Percentiles rank a stretch among this genome's conserved stretches.
Conservation (phyloP, 2,113 vertebrate species). For the Paradoxurus hermaphroditus region DNA sequence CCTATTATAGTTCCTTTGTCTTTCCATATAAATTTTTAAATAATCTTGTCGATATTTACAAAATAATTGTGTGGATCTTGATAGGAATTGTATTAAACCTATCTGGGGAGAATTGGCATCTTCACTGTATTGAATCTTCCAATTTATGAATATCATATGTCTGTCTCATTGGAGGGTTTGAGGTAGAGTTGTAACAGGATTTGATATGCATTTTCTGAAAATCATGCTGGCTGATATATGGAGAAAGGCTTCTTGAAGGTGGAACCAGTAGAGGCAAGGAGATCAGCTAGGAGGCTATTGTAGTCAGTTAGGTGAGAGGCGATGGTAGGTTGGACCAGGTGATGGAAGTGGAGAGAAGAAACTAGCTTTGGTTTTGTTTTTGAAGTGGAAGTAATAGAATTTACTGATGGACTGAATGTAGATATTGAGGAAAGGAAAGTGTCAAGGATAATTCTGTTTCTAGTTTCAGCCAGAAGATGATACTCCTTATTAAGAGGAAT, state of each 20-base stretch:
- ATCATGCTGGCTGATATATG: background rate
- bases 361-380: background rate
- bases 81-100: background rate
- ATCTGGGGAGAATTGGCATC: background rate
- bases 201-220: background rate
- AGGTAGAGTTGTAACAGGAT: background rate
- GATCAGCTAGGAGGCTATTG: background rate
- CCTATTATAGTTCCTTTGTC: background rate
- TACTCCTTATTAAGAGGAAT: background rate
- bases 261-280: background rate
- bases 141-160: background rate
- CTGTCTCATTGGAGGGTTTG: background rate
- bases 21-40: conserved; percentile 4
- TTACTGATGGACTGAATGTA: background rate
- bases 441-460: background rate
- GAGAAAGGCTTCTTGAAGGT: background rate
- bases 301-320: background rate
- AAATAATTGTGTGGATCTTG: background rate
- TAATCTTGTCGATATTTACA: background rate
- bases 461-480: background rate
- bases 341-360: background rate
- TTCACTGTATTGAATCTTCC: background rate
- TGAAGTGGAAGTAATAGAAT: background rate
- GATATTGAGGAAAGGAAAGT: background rate
- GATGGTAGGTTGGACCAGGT: background rate